These are phyloP conservation scores for Neomicropteryx cornuta DNA, from an alignment of 1,140 invertebrate genomes.

Conservation along the genomic window DNA sequence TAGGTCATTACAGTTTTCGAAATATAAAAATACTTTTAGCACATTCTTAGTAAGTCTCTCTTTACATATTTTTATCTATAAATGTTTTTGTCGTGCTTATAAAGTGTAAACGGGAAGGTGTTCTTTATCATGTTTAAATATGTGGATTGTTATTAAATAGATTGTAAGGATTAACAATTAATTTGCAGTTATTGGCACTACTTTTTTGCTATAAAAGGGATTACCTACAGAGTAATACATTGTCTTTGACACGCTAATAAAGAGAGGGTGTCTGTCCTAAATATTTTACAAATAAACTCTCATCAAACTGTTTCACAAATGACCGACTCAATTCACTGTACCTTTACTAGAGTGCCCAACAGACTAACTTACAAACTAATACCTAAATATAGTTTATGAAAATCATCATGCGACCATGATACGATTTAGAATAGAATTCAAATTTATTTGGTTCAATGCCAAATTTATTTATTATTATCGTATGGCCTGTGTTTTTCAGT, in stretches of 20 bases:
- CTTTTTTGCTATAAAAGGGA: conserved; percentile 16
- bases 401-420: too few relatives aligned
- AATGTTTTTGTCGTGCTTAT: conserved; percentile 43
- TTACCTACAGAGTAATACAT: conserved; percentile 12
- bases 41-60: conserved; percentile 45
- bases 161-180: conserved; percentile 34
- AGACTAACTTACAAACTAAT: too few relatives aligned
- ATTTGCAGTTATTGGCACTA: conserved; percentile 43
- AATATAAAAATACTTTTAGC: conserved; percentile 40
- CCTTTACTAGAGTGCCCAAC: too few relatives aligned
- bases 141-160: conserved; percentile 42
- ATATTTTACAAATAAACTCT: conserved; percentile 24
- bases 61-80: conserved; percentile 42
- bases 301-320: conserved; percentile 40
- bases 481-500: too few relatives aligned
- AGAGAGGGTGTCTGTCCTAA: conserved; percentile 26
- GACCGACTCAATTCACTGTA: too few relatives aligned
- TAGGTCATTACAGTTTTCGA: conserved; percentile 31
- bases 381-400: too few relatives aligned
- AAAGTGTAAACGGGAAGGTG: conserved; percentile 34
- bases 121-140: conserved; percentile 27
- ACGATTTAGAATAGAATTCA: too few relatives aligned
- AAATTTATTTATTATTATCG: too few relatives aligned
- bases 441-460: too few relatives aligned
- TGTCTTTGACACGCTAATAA: conserved; percentile 17